Evolutionary conservation across 2,113 vertebrate species (phyloP).

Genomic region (Ellobius talpinus): DNA sequence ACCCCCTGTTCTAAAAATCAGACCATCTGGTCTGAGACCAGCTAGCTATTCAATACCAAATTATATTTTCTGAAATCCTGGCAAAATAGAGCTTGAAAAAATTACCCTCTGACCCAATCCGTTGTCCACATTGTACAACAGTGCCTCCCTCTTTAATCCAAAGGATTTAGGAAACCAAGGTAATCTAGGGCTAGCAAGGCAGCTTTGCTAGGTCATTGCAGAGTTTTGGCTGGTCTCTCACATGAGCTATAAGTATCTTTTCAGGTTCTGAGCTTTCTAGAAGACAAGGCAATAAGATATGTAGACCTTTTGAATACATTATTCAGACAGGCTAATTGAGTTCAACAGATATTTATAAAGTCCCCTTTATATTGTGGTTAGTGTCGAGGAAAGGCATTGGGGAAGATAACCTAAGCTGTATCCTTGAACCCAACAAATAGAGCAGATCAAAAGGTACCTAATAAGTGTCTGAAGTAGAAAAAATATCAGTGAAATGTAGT

Average conservation of each 20-base stretch:
- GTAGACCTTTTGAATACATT: background rate
- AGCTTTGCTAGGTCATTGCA: background rate
- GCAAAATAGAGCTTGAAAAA: conserved; percentile 16
- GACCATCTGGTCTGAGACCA: conserved; percentile 37
- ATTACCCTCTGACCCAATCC: background rate
- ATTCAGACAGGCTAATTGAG: background rate
- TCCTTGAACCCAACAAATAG: background rate
- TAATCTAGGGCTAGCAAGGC: background rate
- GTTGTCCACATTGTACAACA: background rate
- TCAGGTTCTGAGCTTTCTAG: conserved; percentile 1
- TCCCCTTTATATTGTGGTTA: background rate
- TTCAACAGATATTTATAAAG: conserved; percentile 23
- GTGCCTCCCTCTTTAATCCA: background rate
- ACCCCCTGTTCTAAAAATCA: background rate
- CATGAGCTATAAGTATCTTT: background rate
- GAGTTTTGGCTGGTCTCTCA: background rate
- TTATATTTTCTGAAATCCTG: conserved; percentile 56
- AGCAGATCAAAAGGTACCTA: background rate
- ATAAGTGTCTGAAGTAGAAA: background rate
- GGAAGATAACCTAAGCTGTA: background rate
- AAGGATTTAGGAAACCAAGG: background rate
- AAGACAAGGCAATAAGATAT: background rate
- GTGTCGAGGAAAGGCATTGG: background rate
- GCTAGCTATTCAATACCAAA: conserved; percentile 4
- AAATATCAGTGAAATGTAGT: background rate